phyloP scores from a whole-genome alignment of 2,113 vertebrate species.

The Aegotheles bennettii region DNA sequence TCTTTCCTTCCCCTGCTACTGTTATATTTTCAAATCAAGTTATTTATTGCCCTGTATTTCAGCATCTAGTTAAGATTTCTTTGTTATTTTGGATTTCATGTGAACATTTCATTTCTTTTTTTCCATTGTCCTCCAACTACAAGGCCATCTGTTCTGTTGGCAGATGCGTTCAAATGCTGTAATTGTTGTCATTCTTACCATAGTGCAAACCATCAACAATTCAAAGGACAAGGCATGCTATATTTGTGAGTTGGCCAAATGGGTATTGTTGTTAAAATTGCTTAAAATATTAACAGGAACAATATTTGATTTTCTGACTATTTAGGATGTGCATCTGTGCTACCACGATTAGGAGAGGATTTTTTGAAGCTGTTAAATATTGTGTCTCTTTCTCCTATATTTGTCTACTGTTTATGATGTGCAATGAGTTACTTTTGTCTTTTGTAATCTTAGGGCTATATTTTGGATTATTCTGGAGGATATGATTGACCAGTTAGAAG shows the following conservation, averaged over 20 bases:
- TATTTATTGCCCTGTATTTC: not conserved
- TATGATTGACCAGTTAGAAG: not conserved
- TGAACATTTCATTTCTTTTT: conserved; percentile 3
- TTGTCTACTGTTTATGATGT: not conserved
- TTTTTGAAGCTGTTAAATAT: conserved; percentile 43
- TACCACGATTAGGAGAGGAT: conserved; percentile 49
- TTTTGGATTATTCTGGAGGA: conserved; percentile 12
- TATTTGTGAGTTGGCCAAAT: conserved; percentile 67
- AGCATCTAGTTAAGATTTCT: not conserved
- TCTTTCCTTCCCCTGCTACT: not conserved
- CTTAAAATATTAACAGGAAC: conserved; percentile 68
- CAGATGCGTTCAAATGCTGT: conserved; percentile 63
- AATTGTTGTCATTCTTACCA: conserved; percentile 75
- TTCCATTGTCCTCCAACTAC: conserved; percentile 55
- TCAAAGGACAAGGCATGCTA: conserved; percentile 39
- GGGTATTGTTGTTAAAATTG: conserved; percentile 65
- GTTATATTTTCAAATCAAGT: not conserved
- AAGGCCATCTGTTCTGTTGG: conserved; percentile 73
- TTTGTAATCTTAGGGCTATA: not conserved
- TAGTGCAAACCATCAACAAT: conserved; percentile 62
- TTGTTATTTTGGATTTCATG: conserved; percentile 5
- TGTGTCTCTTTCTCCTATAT: not conserved
- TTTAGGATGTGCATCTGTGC: conserved; percentile 12
- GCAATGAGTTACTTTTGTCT: not conserved
- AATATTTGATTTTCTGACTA: conserved; percentile 72